A percentile compares a stretch with the other conserved stretches of the same genome.
phyloP scores from a whole-genome alignment of 2,797 vertebrate genomes.

The Thunnus albacares region DNA sequence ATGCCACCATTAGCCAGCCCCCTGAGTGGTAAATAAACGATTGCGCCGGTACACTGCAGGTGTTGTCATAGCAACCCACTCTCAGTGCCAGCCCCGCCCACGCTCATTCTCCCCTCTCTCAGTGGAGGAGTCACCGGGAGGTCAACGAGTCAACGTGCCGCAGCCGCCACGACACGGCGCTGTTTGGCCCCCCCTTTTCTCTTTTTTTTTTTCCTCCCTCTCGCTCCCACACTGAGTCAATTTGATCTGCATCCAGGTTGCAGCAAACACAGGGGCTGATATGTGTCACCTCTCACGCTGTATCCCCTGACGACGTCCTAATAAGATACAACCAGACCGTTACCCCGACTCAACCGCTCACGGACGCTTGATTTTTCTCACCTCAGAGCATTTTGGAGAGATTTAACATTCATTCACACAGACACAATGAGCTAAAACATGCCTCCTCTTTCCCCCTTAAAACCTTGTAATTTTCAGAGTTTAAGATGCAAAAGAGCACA shows the following conservation, averaged over 20 bases:
- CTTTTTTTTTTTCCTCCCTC: neutral
- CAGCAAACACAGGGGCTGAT: conserved; percentile 44
- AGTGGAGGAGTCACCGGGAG: conserved; percentile 92
- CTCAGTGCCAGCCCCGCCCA: conserved; percentile 80
- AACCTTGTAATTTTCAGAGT: neutral
- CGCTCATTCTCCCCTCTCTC: conserved; percentile 87
- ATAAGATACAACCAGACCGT: conserved; percentile 41
- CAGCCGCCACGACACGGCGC: conserved; percentile 74
- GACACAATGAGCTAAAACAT: conserved; percentile 18
- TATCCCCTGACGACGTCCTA: conserved; percentile 22
- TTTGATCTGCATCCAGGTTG: conserved; percentile 61
- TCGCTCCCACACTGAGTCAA: conserved; percentile 9
- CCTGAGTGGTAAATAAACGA: conserved; percentile 92
- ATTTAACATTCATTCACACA: neutral
- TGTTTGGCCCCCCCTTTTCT: conserved; percentile 66
- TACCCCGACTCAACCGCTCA: conserved; percentile 14
- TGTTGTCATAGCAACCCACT: conserved; percentile 93
- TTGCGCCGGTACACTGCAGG: conserved; percentile 93
- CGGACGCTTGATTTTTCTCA: conserved; percentile 1
- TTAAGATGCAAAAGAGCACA: conserved; percentile 22
- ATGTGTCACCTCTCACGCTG: conserved; percentile 39
- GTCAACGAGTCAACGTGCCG: conserved; percentile 84
- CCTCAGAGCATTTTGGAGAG: neutral
- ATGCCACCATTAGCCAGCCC: conserved; percentile 87
- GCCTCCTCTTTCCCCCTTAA: neutral